Base-by-base conservation (phyloP, 2,888 invertebrate genomes). In the Falcaria lacertinaria region DNA sequence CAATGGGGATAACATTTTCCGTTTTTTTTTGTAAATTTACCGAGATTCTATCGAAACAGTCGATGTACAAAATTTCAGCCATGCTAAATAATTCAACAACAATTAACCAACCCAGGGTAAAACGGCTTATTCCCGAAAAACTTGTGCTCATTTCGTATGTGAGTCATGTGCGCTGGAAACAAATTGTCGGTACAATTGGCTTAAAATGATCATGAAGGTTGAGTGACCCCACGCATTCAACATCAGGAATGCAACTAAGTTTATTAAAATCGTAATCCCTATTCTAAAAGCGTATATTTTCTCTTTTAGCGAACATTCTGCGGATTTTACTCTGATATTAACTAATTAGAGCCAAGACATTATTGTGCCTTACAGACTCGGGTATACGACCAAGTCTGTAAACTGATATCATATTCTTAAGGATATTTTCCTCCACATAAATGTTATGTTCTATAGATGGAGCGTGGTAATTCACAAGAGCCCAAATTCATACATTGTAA, bases 161-260 rank as follows among this genome's bases (percentile, higher is more conserved):
- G 64, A 64, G 39, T 62, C 64, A 58, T 44, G 40, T 42, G 36
- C 8, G 63, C 63, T 68, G 64, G 50, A 54, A 45, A 44, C 41
- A 57, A 66, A 60, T 64, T 57, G 54, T 43, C 50, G 39, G 15
- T 22, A 37, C 17, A 22, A 37, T 37, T 37, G 15, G 37, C 22
- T 25, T 7, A 37, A 36, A 37, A 37, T 28, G 7, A 3, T 28
- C 28, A 28, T 28, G 47, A 48, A 64, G 52, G 57, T 60, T 59
- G 50, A 66, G 48, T 50, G 57, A 41, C 52, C 46, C 51, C 54
- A 19, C 19, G 16, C 15, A 22, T 22, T 39, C 14, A 19, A 17
- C 17, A 17, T 16, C 32, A 48, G 45, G 44, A 39, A 44, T 36
- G 41, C 45, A 55, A 45, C 39, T 41, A 47, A 43, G 44, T 44